These are phyloP conservation scores for Betta splendens DNA, from an alignment of 2,797 vertebrate species.

Conservation along the genomic window DNA sequence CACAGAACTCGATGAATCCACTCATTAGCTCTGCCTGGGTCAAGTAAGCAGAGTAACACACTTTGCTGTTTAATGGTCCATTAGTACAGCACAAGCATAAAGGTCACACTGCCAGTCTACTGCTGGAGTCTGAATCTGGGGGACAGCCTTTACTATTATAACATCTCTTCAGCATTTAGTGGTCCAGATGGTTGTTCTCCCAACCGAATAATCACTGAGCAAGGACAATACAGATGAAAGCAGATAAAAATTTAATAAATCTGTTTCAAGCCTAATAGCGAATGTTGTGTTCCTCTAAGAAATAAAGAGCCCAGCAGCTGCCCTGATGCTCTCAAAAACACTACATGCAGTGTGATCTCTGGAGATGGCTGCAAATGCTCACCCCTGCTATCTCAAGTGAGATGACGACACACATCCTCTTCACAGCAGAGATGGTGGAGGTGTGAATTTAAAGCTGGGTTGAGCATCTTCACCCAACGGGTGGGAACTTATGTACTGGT, in stretches of 20 bases:
- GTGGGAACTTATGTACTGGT: background rate
- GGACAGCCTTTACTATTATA: constrained; percentile 31
- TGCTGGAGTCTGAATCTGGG: constrained; percentile 37
- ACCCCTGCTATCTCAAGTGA: constrained; percentile 18
- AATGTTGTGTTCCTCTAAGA: constrained; percentile 5
- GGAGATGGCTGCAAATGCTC: constrained; percentile 3
- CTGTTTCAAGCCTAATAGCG: constrained; percentile 7
- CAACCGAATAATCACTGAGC: background rate
- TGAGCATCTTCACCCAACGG: background rate
- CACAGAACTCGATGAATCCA: constrained; percentile 92
- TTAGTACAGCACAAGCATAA: background rate
- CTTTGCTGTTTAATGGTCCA: constrained; percentile 21
- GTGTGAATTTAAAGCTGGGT: background rate
- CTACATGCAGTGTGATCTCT: constrained; percentile 5
- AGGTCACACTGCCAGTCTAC: background rate
- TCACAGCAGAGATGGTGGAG: background rate
- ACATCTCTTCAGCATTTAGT: constrained; percentile 37
- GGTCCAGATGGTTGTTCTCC: constrained; percentile 8
- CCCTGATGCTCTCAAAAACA: constrained; percentile 15
- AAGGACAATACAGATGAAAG: background rate
- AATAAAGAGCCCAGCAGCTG: constrained; percentile 17
- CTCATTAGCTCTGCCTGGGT: constrained; percentile 92
- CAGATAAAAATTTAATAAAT: background rate
- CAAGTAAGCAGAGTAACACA: background rate
- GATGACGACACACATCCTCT: constrained; percentile 15